phyloP scores from a whole-genome alignment of 2,888 invertebrate genomes.

The Lysandra coridon region DNA sequence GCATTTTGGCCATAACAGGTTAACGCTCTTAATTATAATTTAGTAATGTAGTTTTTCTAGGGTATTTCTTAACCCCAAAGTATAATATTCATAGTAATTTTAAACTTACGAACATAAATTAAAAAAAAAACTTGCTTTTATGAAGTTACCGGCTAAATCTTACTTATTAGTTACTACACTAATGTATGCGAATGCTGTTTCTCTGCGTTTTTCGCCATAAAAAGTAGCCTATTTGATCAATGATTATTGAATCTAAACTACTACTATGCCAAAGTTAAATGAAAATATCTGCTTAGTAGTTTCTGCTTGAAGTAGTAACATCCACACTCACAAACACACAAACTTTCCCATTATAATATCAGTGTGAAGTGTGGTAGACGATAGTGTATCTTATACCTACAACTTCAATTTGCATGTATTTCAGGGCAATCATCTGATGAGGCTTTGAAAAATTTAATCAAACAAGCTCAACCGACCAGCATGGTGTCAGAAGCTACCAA shows the following conservation, averaged over 20 bases:
- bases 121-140: neutral
- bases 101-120: neutral
- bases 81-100: neutral
- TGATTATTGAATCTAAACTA: neutral
- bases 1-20: conserved; percentile 72
- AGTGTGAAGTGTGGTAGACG: neutral
- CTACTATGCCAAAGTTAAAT: neutral
- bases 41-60: neutral
- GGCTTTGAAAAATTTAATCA: conserved; percentile 65
- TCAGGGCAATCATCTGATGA: conserved; percentile 72
- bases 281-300: neutral
- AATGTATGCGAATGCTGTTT: too few relatives aligned
- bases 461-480: conserved; percentile 58
- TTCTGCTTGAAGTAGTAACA: neutral
- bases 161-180: too few relatives aligned
- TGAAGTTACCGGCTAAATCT: too few relatives aligned
- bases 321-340: neutral
- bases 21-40: neutral
- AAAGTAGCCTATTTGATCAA: neutral
- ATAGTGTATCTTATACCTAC: neutral
- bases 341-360: neutral
- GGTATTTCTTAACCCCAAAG: neutral
- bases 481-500: conserved; percentile 71
- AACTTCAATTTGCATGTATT: conserved; percentile 39
- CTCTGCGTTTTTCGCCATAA: too few relatives aligned